Evolutionary conservation across 2,797 vertebrate species (phyloP), one percentile per base, ranked within the genome.

Genomic region (Ctenopoma kingsleyae): DNA sequence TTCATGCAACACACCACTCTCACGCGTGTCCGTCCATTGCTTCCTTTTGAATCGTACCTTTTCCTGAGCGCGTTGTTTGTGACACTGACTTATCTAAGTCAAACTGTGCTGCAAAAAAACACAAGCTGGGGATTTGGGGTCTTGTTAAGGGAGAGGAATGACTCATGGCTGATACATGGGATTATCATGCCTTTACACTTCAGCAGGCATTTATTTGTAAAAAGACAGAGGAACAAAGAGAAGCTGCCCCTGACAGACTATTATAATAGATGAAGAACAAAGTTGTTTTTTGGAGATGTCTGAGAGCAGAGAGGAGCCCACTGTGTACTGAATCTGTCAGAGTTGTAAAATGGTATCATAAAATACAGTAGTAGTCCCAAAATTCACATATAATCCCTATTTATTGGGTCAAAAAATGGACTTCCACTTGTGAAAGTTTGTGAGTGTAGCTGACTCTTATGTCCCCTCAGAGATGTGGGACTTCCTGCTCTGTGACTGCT

Each of bases 121-220:
- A 80, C 35, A 83, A 90, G 85, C 77, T 83, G 5, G 6, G 52
- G 25, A 66, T 25, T 32, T 4, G 64, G 71, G 73, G 81, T 76
- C 54, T 71, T 40, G 25, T 15, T 40, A 9, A 77, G 52, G 72
- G 70, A 19, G 54, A 80, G 41, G 55, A 59, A 67, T 90, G 87
- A 86, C 63, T 86, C 82, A 86, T 62, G 51, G 23, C 60, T 78
- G 57, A 71, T 54, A 88, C 63, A 40, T n/a, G 6, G 87, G 90
- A 91, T 91, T 91, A 92, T 80, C 89, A 86, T 90, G 41, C 89
- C 90, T 75, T 87, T 83, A 85, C 87, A 87, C 86, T 51, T 83
- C 87, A 84, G 54, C 38, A 19, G 51, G 54, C 58, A 74, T 65
- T 20, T 32, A 44, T 75, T 25, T 15, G 78, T 72, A 38, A 71